These are phyloP conservation scores for Drymodes brunneopygia DNA, from an alignment of 2,113 vertebrate genomes.

Conservation along the genomic window DNA sequence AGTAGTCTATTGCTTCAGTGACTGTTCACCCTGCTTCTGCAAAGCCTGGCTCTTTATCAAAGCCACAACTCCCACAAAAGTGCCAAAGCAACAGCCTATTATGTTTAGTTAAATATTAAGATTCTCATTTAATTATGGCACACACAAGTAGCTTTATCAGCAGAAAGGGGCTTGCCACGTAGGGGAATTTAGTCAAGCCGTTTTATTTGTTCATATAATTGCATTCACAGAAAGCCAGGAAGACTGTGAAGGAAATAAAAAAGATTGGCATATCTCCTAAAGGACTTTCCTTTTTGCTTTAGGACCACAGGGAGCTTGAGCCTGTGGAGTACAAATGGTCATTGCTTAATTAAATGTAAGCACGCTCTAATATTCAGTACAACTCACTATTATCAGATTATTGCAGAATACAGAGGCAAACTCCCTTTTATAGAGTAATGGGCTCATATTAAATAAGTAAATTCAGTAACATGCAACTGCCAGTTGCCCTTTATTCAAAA, in stretches of 20 bases:
- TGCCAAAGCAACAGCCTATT: constrained; percentile 68
- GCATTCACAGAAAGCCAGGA: constrained; percentile 71
- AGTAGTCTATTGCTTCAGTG: neutral
- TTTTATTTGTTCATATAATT: constrained; percentile 82
- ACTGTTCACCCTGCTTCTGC: constrained; percentile 3
- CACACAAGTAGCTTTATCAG: constrained; percentile 78
- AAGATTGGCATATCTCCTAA: constrained; percentile 69
- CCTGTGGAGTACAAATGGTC: constrained; percentile 67
- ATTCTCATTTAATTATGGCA: constrained; percentile 77
- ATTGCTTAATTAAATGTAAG: constrained; percentile 78
- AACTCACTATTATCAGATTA: constrained; percentile 73
- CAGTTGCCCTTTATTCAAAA: constrained; percentile 26
- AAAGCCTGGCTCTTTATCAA: constrained; percentile 35
- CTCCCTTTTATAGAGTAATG: neutral
- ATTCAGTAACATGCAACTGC: constrained; percentile 2
- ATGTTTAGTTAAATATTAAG: constrained; percentile 76
- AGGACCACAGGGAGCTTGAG: constrained; percentile 61
- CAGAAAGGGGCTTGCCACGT: constrained; percentile 70
- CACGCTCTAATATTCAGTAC: constrained; percentile 64
- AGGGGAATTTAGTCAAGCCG: constrained; percentile 65
- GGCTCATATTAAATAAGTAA: neutral
- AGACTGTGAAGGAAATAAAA: constrained; percentile 57
- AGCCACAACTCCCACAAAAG: constrained; percentile 42
- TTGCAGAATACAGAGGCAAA: constrained; percentile 33
- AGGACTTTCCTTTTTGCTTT: constrained; percentile 66